Base-by-base conservation (phyloP, 2,888 invertebrate species). In the Acleris literana region DNA sequence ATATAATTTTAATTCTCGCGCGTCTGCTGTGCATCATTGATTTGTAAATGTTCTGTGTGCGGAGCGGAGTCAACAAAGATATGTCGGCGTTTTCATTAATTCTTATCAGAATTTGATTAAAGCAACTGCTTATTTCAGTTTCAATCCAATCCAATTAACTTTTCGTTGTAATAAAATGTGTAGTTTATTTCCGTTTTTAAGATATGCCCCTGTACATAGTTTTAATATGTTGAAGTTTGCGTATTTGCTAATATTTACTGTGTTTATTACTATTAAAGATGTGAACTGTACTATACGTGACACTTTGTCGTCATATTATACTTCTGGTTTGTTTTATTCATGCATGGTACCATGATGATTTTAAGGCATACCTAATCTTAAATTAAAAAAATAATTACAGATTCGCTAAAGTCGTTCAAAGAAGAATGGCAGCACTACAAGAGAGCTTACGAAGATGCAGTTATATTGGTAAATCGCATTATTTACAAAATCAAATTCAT, bases 301-400 rank as follows among this genome's bases (percentile, higher is more conserved):
- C 73, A 39, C 81, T 81, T 71, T 84, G 81, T 70, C 57, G 73
- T 0, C 74, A 72, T 49, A 77, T 81, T 84, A 74, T 76, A 76
- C 68, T 22, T n/a, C n/a, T 49, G 52, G 39, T 44, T 16, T 4
- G 55, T 55, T 55, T 55, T 5, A 55, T 13, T 43, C 16, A 20
- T 11, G 1, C 6, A 18, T 49, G 18, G 49, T 3, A 7, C 11
- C 11, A 18, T 48, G 20, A 17, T 7, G 17, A 9, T 4, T 13
- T 20, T 11, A 49, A 11, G 17, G n/a, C n/a, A n/a, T n/a, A 18
- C 11, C 0, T 18, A 7, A 52, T 52, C n/a, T 13, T 39, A 39
- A 39, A 25, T 52, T 33, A 25, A 33, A 25, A 59, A 17, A 63
- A 52, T 18, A 63, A 67, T 63, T 61, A 17, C 71, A 87, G 87